Conservation (phyloP, 2,888 invertebrate species). For the Archaeoteleia sp. region DNA sequence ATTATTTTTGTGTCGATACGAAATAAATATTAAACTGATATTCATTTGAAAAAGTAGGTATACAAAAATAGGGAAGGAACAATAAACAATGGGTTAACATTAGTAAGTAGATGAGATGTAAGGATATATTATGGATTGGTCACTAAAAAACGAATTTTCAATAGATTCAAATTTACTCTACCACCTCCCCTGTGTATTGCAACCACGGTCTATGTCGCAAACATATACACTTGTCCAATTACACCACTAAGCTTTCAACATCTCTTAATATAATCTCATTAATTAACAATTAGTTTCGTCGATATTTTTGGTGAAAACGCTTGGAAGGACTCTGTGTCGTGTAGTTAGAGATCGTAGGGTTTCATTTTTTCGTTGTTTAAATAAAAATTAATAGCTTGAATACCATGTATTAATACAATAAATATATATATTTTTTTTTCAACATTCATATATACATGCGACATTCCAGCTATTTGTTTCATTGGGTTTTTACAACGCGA, state of each 20-base stretch:
- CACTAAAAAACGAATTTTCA: constrained; percentile 19
- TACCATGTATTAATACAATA: constrained; percentile 7
- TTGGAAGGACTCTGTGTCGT: constrained; percentile 22
- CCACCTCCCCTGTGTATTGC: constrained; percentile 31
- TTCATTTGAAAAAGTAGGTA: too few species aligned
- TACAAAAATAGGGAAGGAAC: too few species aligned
- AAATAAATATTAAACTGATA: too few species aligned
- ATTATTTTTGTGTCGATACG: too few species aligned
- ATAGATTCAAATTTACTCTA: constrained; percentile 13
- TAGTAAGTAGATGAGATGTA: constrained; percentile 5
- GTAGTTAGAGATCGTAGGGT: constrained; percentile 18
- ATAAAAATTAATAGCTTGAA: constrained; percentile 13
- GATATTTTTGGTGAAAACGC: constrained; percentile 14
- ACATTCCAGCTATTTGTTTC: constrained; percentile 23
- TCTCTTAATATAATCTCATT: constrained; percentile 33
- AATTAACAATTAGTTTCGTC: constrained; percentile 26
- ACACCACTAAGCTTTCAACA: constrained; percentile 17
- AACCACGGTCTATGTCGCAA: constrained; percentile 22
- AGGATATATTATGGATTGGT: constrained; percentile 16
- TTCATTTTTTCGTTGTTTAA: constrained; percentile 28
- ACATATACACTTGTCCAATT: constrained; percentile 26
- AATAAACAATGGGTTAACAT: constrained; percentile 16
- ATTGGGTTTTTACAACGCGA: constrained; percentile 12
- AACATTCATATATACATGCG: constrained; percentile 20
- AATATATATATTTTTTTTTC: constrained; percentile 3